Evolutionary conservation across 2,888 invertebrate genomes (phyloP).

Genomic region (Prosopocoilus inquinatus): DNA sequence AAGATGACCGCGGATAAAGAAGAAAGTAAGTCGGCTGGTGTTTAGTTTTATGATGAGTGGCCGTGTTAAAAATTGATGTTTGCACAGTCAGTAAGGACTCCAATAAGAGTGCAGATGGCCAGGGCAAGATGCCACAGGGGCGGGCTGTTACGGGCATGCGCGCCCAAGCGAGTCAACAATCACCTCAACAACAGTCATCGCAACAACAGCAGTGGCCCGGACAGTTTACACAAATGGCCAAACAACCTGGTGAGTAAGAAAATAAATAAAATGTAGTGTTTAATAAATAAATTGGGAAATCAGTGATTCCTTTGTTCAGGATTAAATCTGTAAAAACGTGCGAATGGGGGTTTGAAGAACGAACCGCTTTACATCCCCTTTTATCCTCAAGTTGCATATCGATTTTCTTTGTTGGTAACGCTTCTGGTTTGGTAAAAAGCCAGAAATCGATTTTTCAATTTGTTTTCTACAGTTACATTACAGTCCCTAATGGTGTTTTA

Average conservation of each 20-base stretch:
- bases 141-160: slow-evolving; percentile 48
- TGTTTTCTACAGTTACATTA: no score
- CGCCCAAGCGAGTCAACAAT: slow-evolving; percentile 31
- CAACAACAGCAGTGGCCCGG: slow-evolving; percentile 35
- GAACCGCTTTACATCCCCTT: no score
- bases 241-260: slow-evolving; percentile 29
- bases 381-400: no score
- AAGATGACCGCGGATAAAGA: slow-evolving; percentile 94
- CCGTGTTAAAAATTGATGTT: neutral
- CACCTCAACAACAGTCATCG: slow-evolving; percentile 26
- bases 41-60: neutral
- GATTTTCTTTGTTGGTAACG: no score
- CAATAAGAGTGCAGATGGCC: slow-evolving; percentile 15
- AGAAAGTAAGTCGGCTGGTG: slow-evolving; percentile 50
- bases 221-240: slow-evolving; percentile 34
- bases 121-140: slow-evolving; percentile 37
- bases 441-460: no score
- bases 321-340: no score
- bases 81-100: slow-evolving; percentile 31
- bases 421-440: no score
- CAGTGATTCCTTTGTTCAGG: no score
- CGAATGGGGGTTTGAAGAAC: no score
- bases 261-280: no score
- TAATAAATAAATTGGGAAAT: no score
- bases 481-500: no score